Base-by-base conservation (phyloP, 2,888 invertebrate species). In the Hofmannophila pseudospretella region DNA sequence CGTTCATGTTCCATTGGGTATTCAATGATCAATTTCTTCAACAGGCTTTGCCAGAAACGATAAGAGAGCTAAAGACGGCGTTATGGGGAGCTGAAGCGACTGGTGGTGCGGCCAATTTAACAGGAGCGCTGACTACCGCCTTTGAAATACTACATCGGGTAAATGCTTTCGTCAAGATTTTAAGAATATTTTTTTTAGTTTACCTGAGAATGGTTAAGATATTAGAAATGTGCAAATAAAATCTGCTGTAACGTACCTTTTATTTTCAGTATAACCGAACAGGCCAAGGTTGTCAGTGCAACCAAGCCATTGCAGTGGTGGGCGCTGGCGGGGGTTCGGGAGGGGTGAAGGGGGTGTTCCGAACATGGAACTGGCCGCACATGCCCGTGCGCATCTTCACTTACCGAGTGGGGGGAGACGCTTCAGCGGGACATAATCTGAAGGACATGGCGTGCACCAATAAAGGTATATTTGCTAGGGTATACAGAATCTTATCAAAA, bases 251-350 rank as follows among this genome's bases (percentile, higher is more conserved):
- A n/a, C n/a, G n/a, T n/a, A n/a, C 16, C 16, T 16, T 4, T 16
- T 16, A 5, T 16, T 50, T 56, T 33, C 65, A 94, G 90, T 95
- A 95, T 60, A 95, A 95, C 65, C 91, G 94, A 49, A 94, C 94
- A 0, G 92, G 93, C 0, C 92, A 92, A 58, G 96, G 96, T 3
- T 94, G 95, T 57, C 95, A 97, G 66, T 99, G 99, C 70, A 99
- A 99, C 86, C 98, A 98, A 80, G 98, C 98, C 1, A 97, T 99
- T 42, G 98, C 99, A 36, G 97, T 99, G 93, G 84, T 99, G 36
- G 94, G 99, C 43, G 98, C 98, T 0, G 96, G 97, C 51, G 98
- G 97, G 12, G 95, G 97, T 7, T 93, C 96, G 1, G 88, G 82
- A 27, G 89, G 90, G 0, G 90, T 91, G 7, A 88, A 88, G 51